These are phyloP conservation scores for Helleia helle DNA, from an alignment of 2,888 invertebrate genomes.

Conservation along the genomic window DNA sequence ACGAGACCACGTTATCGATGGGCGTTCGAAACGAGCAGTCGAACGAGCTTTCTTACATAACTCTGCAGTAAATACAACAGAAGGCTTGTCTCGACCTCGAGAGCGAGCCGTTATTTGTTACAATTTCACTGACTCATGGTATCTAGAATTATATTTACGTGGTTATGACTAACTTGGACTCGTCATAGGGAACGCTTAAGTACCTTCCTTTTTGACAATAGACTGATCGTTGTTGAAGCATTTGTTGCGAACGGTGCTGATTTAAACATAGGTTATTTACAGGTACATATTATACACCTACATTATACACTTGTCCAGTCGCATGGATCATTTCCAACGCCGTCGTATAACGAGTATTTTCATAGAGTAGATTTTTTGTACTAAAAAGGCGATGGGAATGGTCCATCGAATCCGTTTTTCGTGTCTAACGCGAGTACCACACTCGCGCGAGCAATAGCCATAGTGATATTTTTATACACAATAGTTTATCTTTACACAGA, in stretches of 20 bases:
- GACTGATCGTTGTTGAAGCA: conserved; percentile 71
- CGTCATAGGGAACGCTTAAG: conserved; percentile 41
- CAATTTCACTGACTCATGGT: conserved; percentile 2
- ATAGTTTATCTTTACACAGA: conserved; percentile 69
- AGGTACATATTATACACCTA: conserved; percentile 61
- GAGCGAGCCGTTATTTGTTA: no score
- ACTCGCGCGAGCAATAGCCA: conserved; percentile 42
- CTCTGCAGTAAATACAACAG: not conserved
- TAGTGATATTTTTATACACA: conserved; percentile 72
- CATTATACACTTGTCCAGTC: conserved; percentile 59
- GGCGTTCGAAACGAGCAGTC: no score
- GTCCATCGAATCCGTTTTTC: conserved; percentile 46
- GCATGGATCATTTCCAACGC: conserved; percentile 40
- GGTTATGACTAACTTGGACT: conserved; percentile 33
- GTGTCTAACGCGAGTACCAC: conserved; percentile 44
- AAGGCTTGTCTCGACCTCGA: not conserved
- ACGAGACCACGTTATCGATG: conserved; percentile 30
- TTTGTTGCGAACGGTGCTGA: conserved; percentile 72
- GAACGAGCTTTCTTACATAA: no score
- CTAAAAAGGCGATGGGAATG: conserved; percentile 38
- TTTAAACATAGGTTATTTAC: conserved; percentile 72
- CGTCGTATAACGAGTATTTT: conserved; percentile 50
- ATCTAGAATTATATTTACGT: not conserved
- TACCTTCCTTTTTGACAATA: conserved; percentile 72
- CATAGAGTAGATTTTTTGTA: conserved; percentile 60